A percentile compares a stretch with the other conserved stretches of the same genome.
phyloP scores from a whole-genome alignment of 2,797 vertebrate species.

The Myripristis murdjan region DNA sequence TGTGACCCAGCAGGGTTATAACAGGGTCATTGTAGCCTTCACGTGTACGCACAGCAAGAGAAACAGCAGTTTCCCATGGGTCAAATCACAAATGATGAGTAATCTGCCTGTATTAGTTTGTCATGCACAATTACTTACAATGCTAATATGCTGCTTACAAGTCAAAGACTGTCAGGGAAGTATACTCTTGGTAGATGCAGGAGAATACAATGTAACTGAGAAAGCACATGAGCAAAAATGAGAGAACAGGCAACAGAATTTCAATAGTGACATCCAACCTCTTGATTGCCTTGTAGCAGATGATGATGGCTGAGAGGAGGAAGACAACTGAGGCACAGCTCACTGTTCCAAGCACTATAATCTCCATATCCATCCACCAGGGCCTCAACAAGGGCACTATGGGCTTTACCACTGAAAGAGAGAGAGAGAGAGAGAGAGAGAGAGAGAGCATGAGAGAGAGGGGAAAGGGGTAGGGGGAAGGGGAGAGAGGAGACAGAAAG shows the following conservation, averaged over 20 bases:
- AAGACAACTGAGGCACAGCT: constrained; percentile 91
- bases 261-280: constrained; percentile 83
- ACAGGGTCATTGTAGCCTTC: constrained; percentile 38
- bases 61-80: constrained; percentile 20
- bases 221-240: background rate
- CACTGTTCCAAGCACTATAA: constrained; percentile 90
- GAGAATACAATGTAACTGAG: background rate
- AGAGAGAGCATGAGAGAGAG: no score
- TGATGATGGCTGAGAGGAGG: constrained; percentile 93
- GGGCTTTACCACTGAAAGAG: constrained; percentile 85
- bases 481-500: no score
- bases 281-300: constrained; percentile 99
- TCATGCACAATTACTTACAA: background rate
- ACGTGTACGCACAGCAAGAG: constrained; percentile 17
- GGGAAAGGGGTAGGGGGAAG: no score
- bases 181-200: background rate
- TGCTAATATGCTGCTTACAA: background rate
- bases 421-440: constrained; percentile 3
- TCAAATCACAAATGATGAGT: constrained; percentile 42
- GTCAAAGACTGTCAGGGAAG: background rate
- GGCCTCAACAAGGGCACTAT: constrained; percentile 81
- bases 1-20: constrained; percentile 55
- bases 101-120: constrained; percentile 12
- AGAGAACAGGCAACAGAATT: constrained; percentile 3
- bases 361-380: constrained; percentile 95